Base-by-base conservation (phyloP, 2,797 vertebrate species). In the Danionella dracula region DNA sequence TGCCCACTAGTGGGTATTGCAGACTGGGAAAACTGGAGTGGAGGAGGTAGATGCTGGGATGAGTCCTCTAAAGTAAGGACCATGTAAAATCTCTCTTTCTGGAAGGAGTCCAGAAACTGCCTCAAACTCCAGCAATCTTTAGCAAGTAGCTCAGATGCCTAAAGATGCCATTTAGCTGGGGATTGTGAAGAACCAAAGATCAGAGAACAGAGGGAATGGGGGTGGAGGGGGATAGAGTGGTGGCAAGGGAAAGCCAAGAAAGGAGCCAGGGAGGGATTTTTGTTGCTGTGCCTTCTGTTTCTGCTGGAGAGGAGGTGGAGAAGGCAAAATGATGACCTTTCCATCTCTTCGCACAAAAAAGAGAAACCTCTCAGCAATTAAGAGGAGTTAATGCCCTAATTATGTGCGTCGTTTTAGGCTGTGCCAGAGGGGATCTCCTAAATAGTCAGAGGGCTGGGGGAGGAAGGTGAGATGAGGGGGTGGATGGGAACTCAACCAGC, bases 371-470 rank as follows among this genome's bases (percentile, higher is more conserved):
- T 72, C 48, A 71, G 73, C 72, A 76, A 73, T 79, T 79, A 79
- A 68, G 23, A 62, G 62, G 57, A 71, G 75, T 73, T 76, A 76
- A 77, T 77, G 71, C 75, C 68, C 72, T 74, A 79, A 81, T 81
- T 79, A 81, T 71, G 73, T 71, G 73, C 77, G 75, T 58, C 67
- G 66, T 76, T 78, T 75, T 69, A 72, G 69, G 57, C 74, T 61
- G 65, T 42, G 79, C 76, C 75, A 77, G 76, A 78, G 79, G 76
- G 76, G 71, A 72, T 68, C 70, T 72, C 70, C 61, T 57, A 75
- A 75, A 74, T 68, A 66, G 55, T 53, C 65, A 67, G 11, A 56
- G 63, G 49, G 37, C 53, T 34, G 50, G 54, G 45, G 67, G 29
- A 46, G 42, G 48, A n/a, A 44, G 31, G 13, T 13, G 20, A 56